Conservation (phyloP, 1,140 invertebrate genomes). For the Atta colombica region DNA sequence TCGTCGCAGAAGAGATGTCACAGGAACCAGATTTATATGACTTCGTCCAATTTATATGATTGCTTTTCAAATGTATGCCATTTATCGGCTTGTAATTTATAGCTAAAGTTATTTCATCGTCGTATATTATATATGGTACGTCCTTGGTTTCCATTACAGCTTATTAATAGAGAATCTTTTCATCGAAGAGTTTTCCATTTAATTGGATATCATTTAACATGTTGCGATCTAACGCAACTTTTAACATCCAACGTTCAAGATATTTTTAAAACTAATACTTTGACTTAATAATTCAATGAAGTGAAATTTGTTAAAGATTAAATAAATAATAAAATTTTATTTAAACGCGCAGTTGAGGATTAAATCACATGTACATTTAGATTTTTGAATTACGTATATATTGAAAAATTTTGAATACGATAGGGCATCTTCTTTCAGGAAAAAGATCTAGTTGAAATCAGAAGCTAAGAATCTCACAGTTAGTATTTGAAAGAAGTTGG, state of each 20-base stretch:
- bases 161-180: neutral
- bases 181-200: neutral
- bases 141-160: neutral
- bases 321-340: neutral
- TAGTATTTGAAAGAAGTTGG: neutral
- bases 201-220: neutral
- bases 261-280: neutral
- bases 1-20: slow-evolving; percentile 13
- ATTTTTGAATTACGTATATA: slow-evolving; percentile 1
- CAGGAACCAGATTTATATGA: slow-evolving; percentile 37
- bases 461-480: neutral
- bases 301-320: neutral
- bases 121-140: neutral
- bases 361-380: neutral
- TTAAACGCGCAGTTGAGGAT: neutral
- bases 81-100: slow-evolving; percentile 21
- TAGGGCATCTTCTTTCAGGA: neutral
- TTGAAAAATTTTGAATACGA: neutral
- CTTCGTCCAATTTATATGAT: slow-evolving; percentile 36
- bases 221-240: neutral
- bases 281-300: neutral
- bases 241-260: neutral
- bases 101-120: neutral
- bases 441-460: neutral
- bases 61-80: slow-evolving; percentile 13